phyloP scores from a whole-genome alignment of 2,888 invertebrate species.

The Melipona bicolor region DNA sequence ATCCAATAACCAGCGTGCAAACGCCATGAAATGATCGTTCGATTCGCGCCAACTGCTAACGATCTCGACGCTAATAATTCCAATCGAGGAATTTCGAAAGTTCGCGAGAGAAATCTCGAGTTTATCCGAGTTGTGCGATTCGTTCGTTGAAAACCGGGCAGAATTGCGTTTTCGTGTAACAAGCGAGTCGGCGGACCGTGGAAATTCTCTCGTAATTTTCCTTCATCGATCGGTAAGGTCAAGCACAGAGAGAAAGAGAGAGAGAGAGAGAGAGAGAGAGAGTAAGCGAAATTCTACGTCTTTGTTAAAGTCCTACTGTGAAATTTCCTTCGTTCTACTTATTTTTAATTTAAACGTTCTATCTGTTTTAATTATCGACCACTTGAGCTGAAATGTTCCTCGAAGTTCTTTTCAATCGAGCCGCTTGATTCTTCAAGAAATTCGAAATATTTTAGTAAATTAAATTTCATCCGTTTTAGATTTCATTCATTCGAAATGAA shows the following conservation, averaged over 20 bases:
- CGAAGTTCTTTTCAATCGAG: too few species aligned
- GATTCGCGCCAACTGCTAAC: slow-evolving; percentile 27
- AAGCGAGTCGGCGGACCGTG: not conserved
- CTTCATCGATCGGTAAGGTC: not conserved
- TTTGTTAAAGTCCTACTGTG: not conserved
- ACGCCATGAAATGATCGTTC: slow-evolving; percentile 41
- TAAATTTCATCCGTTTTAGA: too few species aligned
- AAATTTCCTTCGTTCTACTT: not conserved
- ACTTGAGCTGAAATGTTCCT: too few species aligned
- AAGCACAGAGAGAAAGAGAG: not conserved
- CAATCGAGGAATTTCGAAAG: not conserved
- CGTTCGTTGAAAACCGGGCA: too few species aligned
- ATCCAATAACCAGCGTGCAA: slow-evolving; percentile 48
- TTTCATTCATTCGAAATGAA: too few species aligned
- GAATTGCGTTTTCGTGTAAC: not conserved
- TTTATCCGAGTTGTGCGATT: too few species aligned
- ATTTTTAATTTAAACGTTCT: too few species aligned
- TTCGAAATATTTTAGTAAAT: too few species aligned
- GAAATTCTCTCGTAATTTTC: not conserved
- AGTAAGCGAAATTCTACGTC: not conserved
- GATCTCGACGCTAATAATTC: slow-evolving; percentile 12
- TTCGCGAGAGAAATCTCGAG: not conserved
- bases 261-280: too few species aligned
- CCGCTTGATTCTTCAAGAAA: too few species aligned
- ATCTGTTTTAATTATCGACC: too few species aligned